phyloP scores from a whole-genome alignment of 2,113 vertebrate genomes.

The Turnix velox region DNA sequence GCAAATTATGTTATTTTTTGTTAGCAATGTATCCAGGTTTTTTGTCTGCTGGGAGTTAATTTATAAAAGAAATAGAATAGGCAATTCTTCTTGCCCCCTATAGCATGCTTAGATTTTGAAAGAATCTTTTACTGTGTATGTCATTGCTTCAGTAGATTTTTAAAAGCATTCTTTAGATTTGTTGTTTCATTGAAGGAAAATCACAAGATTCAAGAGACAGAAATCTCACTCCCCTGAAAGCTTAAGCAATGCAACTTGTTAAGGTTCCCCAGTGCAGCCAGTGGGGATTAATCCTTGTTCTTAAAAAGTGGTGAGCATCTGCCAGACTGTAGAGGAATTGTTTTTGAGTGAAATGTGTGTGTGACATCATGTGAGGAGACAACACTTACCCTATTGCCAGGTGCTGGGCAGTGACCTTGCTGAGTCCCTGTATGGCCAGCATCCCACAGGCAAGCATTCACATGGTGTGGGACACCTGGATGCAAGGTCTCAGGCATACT shows the following conservation, averaged over 20 bases:
- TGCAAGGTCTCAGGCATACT: not conserved
- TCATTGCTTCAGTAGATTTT: not conserved
- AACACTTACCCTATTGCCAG: not conserved
- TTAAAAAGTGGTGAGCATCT: not conserved
- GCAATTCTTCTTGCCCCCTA: not conserved
- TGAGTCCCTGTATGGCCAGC: not conserved
- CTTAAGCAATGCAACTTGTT: not conserved
- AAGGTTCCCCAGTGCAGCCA: not conserved
- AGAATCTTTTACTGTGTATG: not conserved
- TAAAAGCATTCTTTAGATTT: not conserved
- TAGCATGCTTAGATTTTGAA: not conserved
- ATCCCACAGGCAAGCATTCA: not conserved
- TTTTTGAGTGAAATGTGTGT: not conserved
- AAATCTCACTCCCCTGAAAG: not conserved
- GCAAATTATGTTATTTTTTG: not conserved
- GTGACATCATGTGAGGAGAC: fast-evolving
- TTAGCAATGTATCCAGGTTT: not conserved
- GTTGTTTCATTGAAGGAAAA: not conserved
- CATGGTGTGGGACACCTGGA: not conserved
- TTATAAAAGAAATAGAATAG: conserved; percentile 6
- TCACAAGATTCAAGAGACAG: not conserved
- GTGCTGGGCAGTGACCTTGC: fast-evolving
- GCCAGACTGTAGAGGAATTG: not conserved
- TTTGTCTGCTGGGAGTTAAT: conserved; percentile 25
- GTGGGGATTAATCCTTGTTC: not conserved